A percentile compares a stretch with the other conserved stretches of the same genome.
These are phyloP conservation scores for Polypterus bichir DNA, from an alignment of 2,113 vertebrate species.

Conservation along the genomic window DNA sequence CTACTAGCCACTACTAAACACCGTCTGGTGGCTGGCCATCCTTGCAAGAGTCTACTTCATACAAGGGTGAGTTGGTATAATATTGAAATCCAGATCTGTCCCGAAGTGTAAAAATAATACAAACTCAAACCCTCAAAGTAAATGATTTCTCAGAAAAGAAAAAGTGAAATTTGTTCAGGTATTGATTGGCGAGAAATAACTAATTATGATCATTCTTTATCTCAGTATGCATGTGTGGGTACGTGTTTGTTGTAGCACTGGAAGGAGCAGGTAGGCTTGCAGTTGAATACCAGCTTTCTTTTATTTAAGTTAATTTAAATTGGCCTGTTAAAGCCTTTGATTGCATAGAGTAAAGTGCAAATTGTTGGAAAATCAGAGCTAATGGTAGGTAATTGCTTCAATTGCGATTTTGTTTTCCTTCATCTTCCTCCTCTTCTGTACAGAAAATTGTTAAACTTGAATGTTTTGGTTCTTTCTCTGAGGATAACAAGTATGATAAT, in stretches of 20 bases:
- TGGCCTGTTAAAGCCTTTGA: conserved; percentile 34
- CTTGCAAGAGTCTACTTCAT: conserved; percentile 51
- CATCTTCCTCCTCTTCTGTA: conserved; percentile 17
- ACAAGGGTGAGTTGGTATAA: conserved; percentile 60
- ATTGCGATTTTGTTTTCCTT: conserved; percentile 10
- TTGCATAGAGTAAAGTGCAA: conserved; percentile 33
- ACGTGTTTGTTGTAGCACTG: conserved; percentile 11
- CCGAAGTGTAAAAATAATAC: conserved; percentile 13
- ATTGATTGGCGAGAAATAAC: not conserved
- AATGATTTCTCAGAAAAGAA: conserved; percentile 34
- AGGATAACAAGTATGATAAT: conserved; percentile 15
- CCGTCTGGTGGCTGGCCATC: conserved; percentile 40
- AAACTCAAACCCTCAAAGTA: conserved; percentile 22
- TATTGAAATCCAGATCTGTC: conserved; percentile 36
- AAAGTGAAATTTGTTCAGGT: conserved; percentile 19
- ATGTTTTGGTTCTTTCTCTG: conserved; percentile 23
- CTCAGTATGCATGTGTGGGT: conserved; percentile 12
- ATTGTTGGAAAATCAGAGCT: conserved; percentile 29
- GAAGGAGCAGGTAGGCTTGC: conserved; percentile 14
- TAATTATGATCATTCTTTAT: no score
- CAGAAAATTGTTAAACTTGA: conserved; percentile 14
- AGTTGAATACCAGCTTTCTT: conserved; percentile 26
- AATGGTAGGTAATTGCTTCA: conserved; percentile 40
- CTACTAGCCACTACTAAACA: conserved; percentile 42
- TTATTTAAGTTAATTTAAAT: conserved; percentile 30